Base-by-base conservation (phyloP, 2,888 invertebrate species). In the Callyntrura sp. region DNA sequence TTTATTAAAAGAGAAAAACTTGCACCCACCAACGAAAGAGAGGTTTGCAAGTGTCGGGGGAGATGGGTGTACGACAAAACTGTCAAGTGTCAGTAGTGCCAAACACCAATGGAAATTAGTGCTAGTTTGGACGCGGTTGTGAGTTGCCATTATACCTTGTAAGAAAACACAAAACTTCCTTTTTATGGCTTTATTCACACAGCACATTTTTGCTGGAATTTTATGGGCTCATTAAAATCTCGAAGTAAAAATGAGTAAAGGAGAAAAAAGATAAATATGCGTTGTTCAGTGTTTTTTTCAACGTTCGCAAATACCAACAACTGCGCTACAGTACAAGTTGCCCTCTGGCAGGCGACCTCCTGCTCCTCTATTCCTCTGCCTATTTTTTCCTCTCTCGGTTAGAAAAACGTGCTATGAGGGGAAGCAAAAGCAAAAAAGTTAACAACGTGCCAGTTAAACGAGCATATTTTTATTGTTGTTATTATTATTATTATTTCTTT, bases 161-260 rank as follows among this genome's bases (percentile, higher is more conserved):
- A 35, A 79, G 45, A 81, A 81, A 43, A 81, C 81, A 81, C 81
- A 81, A 20, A 43, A 45, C 45, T 79, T 12, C 51, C 45, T 5
- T 81, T 81, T 81, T 81, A 81, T 62, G 60, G 62, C 81, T 81
- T 62, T 45, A 81, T 81, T 62, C 60, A 43, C 43, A 81, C 62
- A 60, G 78, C 23, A 20, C 45, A 45, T 20, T 81, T 60, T 81
- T 62, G 60, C 81, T 81, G 81, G 81, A 81, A 55, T 68, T 84
- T 84, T 84, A 70, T 70, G 83, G 70, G 83, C 70, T 84, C 83
- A 84, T 84, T 84, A 84, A 84, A 83, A 68, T 48, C 55, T 28
- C 45, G 11, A 70, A 84, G 83, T 81, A 79, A 79, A 79, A 79
- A 57, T 57, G 79, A 79, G 43, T 79, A 57, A 79, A 35, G 8